Evolutionary conservation across 2,888 invertebrate species (phyloP).

Genomic region (Asteroscopus sphinx): DNA sequence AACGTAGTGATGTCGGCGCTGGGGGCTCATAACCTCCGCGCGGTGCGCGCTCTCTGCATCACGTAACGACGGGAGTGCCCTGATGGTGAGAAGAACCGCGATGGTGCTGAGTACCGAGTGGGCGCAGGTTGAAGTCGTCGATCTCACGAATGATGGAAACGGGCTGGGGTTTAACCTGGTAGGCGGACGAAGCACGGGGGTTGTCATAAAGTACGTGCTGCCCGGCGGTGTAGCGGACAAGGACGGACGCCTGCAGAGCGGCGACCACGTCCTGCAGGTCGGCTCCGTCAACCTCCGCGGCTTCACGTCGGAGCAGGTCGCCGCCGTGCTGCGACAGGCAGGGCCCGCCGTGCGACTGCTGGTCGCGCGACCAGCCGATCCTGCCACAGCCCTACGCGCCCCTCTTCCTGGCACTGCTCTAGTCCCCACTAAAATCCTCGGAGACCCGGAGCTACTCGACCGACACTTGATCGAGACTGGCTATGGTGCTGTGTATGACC

Average conservation of each 20-base stretch:
- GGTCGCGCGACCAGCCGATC: constrained; percentile 97
- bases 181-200: constrained; percentile 99
- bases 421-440: constrained; percentile 97
- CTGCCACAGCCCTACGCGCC: constrained; percentile 94
- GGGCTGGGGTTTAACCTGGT: constrained; percentile 99
- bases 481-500: constrained; percentile 90
- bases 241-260: constrained; percentile 98
- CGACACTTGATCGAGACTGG: constrained; percentile 95
- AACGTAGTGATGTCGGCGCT: constrained; percentile 67
- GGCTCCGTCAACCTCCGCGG: constrained; percentile 98
- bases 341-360: constrained; percentile 96
- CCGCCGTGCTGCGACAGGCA: constrained; percentile 92
- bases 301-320: constrained; percentile 98
- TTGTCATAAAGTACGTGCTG: constrained; percentile 99
- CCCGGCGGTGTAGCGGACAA: constrained; percentile 99
- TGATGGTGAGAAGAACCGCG: constrained; percentile 85
- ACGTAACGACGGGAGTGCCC: constrained; percentile 84
- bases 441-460: constrained; percentile 97
- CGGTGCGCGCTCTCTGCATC: constrained; percentile 69
- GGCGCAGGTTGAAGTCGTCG: constrained; percentile 99
- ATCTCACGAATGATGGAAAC: constrained; percentile 98
- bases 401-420: constrained; percentile 95
- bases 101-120: constrained; percentile 99
- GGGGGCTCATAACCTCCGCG: constrained; percentile 80
- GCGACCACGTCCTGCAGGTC: constrained; percentile 99